Evolutionary conservation across 2,888 invertebrate species (phyloP).

Genomic region (Stenurella melanura): DNA sequence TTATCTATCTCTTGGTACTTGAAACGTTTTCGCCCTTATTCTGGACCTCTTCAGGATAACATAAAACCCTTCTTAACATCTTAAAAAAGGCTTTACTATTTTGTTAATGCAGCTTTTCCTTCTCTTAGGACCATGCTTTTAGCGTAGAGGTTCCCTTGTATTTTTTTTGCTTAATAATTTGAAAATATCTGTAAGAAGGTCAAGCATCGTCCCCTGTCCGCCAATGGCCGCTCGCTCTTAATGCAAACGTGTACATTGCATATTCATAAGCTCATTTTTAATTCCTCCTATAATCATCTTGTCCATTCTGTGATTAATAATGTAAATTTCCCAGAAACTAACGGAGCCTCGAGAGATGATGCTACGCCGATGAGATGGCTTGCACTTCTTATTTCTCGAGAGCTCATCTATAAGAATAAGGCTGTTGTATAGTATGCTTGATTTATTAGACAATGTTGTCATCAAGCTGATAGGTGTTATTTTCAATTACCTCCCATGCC

Average conservation of each 20-base stretch:
- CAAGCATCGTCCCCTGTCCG: background rate
- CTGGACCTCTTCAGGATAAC: no score
- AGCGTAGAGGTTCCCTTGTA: no score
- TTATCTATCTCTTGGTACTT: no score
- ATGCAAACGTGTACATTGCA: slow-evolving; percentile 11
- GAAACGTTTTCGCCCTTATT: no score
- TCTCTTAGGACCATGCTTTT: no score
- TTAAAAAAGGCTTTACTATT: no score
- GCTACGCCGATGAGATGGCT: background rate
- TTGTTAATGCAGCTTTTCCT: no score
- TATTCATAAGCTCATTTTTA: slow-evolving; percentile 20
- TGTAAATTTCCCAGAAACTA: slow-evolving; percentile 9
- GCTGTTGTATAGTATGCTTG: background rate
- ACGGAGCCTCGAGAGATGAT: background rate
- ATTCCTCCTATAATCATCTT: slow-evolving; percentile 21
- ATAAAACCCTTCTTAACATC: no score
- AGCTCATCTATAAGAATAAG: slow-evolving; percentile 1
- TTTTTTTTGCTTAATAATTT: background rate
- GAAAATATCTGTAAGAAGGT: background rate
- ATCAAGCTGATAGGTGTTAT: slow-evolving; percentile 2
- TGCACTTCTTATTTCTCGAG: slow-evolving; percentile 5
- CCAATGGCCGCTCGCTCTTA: background rate
- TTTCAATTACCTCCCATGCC: slow-evolving; percentile 4
- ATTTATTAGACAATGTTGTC: slow-evolving; percentile 7
- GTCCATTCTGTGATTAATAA: slow-evolving; percentile 27